phyloP scores from a whole-genome alignment of 2,113 vertebrate species.

The Himantopus leucocephalus region DNA sequence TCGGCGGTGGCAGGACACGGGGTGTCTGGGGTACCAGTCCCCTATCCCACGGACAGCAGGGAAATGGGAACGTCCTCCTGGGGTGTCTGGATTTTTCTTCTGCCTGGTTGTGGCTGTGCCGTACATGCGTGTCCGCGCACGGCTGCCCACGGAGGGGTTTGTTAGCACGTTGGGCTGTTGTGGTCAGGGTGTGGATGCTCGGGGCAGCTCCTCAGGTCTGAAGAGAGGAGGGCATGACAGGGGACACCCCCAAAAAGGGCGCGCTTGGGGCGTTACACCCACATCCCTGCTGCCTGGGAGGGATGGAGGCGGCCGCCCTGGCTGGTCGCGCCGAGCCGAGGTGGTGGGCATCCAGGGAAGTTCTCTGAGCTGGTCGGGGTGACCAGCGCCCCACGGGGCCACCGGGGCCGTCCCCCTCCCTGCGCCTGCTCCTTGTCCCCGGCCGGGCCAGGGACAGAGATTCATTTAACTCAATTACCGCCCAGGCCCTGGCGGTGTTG shows the following conservation, averaged over 20 bases:
- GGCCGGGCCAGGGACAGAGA: background rate
- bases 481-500: background rate
- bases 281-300: background rate
- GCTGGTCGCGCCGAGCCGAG: background rate
- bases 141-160: background rate
- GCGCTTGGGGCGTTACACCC: background rate
- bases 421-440: background rate
- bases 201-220: background rate
- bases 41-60: background rate
- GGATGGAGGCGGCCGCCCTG: background rate
- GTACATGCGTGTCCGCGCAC: background rate
- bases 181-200: background rate
- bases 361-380: background rate
- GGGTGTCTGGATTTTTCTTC: background rate
- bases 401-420: background rate
- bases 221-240: background rate
- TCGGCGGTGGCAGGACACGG: background rate
- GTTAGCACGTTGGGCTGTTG: background rate
- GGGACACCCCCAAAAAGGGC: background rate
- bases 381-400: rapidly evolving
- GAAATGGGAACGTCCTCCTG: background rate
- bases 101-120: background rate
- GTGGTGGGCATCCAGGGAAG: background rate
- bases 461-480: background rate
- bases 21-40: background rate